These are phyloP conservation scores for Drosophila setosimentum DNA, from an alignment of 2,888 invertebrate species.

Conservation along the genomic window DNA sequence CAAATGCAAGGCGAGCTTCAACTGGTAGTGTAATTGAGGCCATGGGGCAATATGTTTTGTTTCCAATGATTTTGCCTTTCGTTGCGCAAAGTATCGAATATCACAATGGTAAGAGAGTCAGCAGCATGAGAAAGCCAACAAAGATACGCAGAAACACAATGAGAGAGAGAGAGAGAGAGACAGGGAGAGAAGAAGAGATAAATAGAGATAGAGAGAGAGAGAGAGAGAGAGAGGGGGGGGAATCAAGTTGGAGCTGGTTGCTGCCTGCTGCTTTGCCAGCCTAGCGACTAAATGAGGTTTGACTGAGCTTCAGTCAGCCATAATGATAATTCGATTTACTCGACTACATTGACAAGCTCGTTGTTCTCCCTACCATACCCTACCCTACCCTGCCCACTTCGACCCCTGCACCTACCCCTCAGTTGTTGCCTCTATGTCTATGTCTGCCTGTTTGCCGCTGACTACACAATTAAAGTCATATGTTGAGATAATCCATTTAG, in stretches of 20 bases:
- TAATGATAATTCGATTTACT: slow-evolving; percentile 84
- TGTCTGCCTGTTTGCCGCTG: slow-evolving; percentile 53
- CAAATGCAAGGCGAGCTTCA: slow-evolving; percentile 55
- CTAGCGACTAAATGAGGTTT: slow-evolving; percentile 77
- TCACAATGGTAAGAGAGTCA: slow-evolving; percentile 70
- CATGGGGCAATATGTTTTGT: slow-evolving; percentile 82
- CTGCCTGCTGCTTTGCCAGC: slow-evolving; percentile 13
- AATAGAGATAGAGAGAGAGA: not conserved
- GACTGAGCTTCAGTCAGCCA: slow-evolving; percentile 83
- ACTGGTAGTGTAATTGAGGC: slow-evolving; percentile 80
- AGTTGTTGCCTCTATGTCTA: slow-evolving; percentile 12
- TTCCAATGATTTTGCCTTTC: slow-evolving; percentile 81
- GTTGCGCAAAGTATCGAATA: slow-evolving; percentile 82
- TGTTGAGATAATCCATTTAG: slow-evolving; percentile 83
- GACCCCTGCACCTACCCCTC: not conserved
- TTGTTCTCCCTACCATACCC: slow-evolving; percentile 20
- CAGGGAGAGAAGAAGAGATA: too few species aligned
- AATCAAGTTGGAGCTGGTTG: slow-evolving; percentile 7
- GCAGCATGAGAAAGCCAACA: slow-evolving; percentile 19
- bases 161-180: not conserved
- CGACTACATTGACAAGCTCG: slow-evolving; percentile 77
- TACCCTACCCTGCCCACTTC: not conserved
- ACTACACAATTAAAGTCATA: slow-evolving; percentile 80
- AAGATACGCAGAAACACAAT: slow-evolving; percentile 1
- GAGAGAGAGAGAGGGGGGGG: not conserved